A percentile compares a stretch with the other conserved stretches of the same genome.
These are phyloP conservation scores for Drosophila peninsularis DNA, from an alignment of 2,888 invertebrate species.

Conservation along the genomic window DNA sequence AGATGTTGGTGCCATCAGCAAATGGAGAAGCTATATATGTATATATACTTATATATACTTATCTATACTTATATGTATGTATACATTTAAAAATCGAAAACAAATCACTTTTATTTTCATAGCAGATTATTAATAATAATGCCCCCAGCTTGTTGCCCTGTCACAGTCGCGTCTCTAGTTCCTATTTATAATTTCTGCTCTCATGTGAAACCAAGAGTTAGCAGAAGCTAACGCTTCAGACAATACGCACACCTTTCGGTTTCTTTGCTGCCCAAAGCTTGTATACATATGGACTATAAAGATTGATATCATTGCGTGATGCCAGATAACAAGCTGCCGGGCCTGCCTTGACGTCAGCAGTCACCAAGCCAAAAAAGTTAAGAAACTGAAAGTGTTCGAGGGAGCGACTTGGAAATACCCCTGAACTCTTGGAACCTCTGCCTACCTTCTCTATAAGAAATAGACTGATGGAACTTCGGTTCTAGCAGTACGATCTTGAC, in stretches of 20 bases:
- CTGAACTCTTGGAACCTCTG: neutral
- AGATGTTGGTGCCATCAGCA: conserved; percentile 41
- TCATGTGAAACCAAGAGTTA: conserved; percentile 67
- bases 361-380: conserved; percentile 18
- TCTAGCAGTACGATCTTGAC: neutral
- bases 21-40: neutral
- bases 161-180: conserved; percentile 27
- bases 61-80: neutral
- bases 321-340: conserved; percentile 39
- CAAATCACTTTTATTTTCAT: conserved; percentile 77
- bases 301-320: conserved; percentile 68
- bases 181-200: conserved; percentile 54
- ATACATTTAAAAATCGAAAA: conserved; percentile 38
- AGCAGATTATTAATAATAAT: conserved; percentile 49
- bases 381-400: neutral
- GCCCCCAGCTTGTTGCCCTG: conserved; percentile 33
- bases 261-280: conserved; percentile 41
- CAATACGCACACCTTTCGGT: conserved; percentile 65
- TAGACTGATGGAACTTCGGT: neutral
- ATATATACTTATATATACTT: neutral
- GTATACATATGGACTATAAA: conserved; percentile 60
- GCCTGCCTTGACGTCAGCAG: conserved; percentile 60
- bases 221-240: conserved; percentile 32
- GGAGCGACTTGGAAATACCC: neutral
- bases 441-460: neutral